Base-by-base conservation (phyloP, 2,113 vertebrate genomes). In the Trachemys scripta region DNA sequence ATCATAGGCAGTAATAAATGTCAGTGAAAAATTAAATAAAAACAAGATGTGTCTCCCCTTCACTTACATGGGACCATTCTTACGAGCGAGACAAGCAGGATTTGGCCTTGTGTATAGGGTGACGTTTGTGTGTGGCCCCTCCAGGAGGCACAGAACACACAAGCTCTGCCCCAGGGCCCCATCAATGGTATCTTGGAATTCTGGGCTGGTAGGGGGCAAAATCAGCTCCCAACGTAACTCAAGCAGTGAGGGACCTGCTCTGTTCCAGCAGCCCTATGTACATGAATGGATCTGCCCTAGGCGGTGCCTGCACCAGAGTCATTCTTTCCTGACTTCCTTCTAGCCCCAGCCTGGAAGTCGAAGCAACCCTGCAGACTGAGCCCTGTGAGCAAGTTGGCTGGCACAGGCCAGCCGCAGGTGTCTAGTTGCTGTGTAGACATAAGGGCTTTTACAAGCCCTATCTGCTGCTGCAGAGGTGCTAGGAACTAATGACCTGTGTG, bases 31-130 rank as follows among this genome's bases (percentile, higher is more conserved):
- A 81, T 22, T 35, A 29, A 17, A 11, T 59, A 51, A 29, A 45
- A 72, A 92, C 10, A 2, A 1, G 19, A 0, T 0, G 16, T 47
- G 45, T 47, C 45, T 47, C 45, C 27, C 24, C n/a, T 72, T 22
- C 16, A 38, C 10, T 38, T 72, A 72, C n/a, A 5, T 4, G 8
- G 19, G 65, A 20, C n/a, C 29, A 62, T 14, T 62, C 57, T 13
- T 29, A 62, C 12, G 12, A 72, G 65, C 4, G 19, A 72, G 19
- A 20, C 16, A 69, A n/a, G 35, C 1, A 4, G 62, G 35, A 69
- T 62, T 35, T 62, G 27, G 59, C 24, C 10, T 38, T 20, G n/a
- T 19, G 38, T 72, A 38, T 38, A 38, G 65, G 65, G 19, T n/a
- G n/a, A 72, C 8, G 7, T 17, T 72, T 22, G 35, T 38, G 8